Base-by-base conservation (phyloP, 2,797 vertebrate genomes). In the Malurus splendens region DNA sequence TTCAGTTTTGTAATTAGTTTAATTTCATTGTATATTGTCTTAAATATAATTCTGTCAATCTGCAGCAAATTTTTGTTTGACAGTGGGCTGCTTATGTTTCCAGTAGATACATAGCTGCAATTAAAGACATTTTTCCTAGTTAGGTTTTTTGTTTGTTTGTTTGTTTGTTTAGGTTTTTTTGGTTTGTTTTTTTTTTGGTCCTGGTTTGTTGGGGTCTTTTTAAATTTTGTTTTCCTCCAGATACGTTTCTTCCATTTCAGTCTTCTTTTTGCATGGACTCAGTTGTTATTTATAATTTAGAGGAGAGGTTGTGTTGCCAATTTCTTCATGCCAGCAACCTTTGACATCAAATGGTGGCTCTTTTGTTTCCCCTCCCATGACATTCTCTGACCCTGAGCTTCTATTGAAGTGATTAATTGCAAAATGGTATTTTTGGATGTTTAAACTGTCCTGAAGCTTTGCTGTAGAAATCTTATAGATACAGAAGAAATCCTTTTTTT, bases 291-390 rank as follows among this genome's bases (percentile, higher is more conserved):
- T 87, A 30, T 83, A 81, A 87, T 89, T 91, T 92, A 66, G 56
- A 90, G 41, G 48, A 68, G 60, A 87, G 30, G 41, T 72, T 75
- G 28, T 48, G 20, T 72, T 92, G 61, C 76, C 87, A 78, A 32
- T 87, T 91, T 86, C 54, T 86, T n/a, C 23, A 25, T 87, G 73
- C 61, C 25, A 72, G 59, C 48, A 85, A 73, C 73, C 45, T 36
- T 81, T 94, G 59, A 91, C 89, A 92, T 90, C 76, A 73, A 90
- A 85, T 72, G 77, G 45, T 22, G 48, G 84, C 52, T 90, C 75
- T 85, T 88, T 59, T 86, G 42, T 93, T 86, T 94, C 82, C 48
- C 91, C 84, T 95, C 94, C 94, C 93, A 93, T 5, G 94, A 82
- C 93, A 85, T 93, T 91, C 47, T 81, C 30, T 94, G 95, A 94